Percentiles rank a stretch among this genome's conserved stretches.
These are phyloP conservation scores for Lordiphosa mommai DNA, from an alignment of 1,140 invertebrate genomes.

Conservation along the genomic window DNA sequence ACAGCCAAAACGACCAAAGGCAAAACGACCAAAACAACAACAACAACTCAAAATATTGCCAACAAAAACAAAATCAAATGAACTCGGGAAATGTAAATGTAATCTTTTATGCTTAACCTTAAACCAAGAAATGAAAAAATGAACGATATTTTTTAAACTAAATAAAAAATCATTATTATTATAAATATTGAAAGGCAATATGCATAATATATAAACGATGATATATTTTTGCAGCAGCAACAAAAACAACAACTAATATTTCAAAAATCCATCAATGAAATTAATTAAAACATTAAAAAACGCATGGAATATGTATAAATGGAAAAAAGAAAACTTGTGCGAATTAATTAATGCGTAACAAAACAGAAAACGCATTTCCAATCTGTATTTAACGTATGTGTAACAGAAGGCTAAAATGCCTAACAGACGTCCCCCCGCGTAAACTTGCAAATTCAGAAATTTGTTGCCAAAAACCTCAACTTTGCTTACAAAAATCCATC, in stretches of 20 bases:
- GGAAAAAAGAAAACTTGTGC: slow-evolving; percentile 30
- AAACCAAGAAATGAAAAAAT: slow-evolving; percentile 41
- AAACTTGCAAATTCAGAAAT: slow-evolving; percentile 41
- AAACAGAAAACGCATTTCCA: slow-evolving; percentile 64
- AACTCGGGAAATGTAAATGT: slow-evolving; percentile 80
- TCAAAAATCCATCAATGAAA: slow-evolving; percentile 38
- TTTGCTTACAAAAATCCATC: slow-evolving; percentile 1
- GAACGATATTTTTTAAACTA: slow-evolving; percentile 69
- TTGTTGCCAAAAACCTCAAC: slow-evolving; percentile 13
- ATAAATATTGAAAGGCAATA: slow-evolving; percentile 59
- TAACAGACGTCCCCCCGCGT: slow-evolving; percentile 68
- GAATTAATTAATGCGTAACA: slow-evolving; percentile 47
- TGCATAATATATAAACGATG: slow-evolving; percentile 42
- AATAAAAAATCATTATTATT: slow-evolving; percentile 49
- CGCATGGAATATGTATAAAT: slow-evolving; percentile 34
- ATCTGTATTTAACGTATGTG: slow-evolving; percentile 56
- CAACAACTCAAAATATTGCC: slow-evolving; percentile 19
- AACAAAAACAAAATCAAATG: slow-evolving; percentile 78
- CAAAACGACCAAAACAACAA: slow-evolving; percentile 46
- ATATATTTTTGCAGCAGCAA: slow-evolving; percentile 56
- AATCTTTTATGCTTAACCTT: slow-evolving; percentile 79
- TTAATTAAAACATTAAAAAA: slow-evolving; percentile 43
- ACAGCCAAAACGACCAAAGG: slow-evolving; percentile 76
- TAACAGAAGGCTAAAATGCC: slow-evolving; percentile 51
- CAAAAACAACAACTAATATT: slow-evolving; percentile 32